Percentiles rank a stretch among this genome's conserved stretches.
Evolutionary conservation across 2,888 invertebrate species (phyloP).

Genomic region (Amaurobius ferox): DNA sequence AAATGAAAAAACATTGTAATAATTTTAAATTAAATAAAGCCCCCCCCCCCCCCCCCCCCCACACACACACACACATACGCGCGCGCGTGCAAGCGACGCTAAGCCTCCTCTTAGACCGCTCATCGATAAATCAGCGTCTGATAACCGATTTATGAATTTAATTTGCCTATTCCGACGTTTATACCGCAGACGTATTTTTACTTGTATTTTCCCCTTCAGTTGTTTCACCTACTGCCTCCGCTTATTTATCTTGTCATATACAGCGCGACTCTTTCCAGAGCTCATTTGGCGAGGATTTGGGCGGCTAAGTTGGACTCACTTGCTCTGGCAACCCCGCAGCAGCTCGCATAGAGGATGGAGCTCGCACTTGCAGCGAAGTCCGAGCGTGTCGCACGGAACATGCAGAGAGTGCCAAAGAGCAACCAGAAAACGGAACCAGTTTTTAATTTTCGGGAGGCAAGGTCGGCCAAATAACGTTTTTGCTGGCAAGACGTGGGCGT

Average conservation of each 20-base stretch:
- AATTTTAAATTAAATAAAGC: no score
- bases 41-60: no score
- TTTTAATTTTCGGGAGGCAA: slow-evolving; percentile 39
- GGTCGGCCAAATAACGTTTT: slow-evolving; percentile 54
- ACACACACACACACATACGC: no score
- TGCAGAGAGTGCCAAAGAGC: not conserved
- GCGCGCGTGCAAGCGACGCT: no score
- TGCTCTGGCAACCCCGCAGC: slow-evolving; percentile 16
- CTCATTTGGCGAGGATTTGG: not conserved
- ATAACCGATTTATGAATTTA: no score
- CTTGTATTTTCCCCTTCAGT: no score
- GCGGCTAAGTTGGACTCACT: not conserved
- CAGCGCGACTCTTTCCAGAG: not conserved
- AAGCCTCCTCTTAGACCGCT: no score
- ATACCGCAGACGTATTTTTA: no score
- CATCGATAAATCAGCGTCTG: no score
- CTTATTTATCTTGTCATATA: not conserved
- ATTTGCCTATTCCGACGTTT: no score
- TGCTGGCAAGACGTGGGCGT: slow-evolving; percentile 50
- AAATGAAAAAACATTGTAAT: no score
- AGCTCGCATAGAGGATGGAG: slow-evolving; percentile 21
- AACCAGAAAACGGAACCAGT: slow-evolving; percentile 38
- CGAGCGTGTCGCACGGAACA: slow-evolving; percentile 13
- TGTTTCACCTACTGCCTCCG: not conserved
- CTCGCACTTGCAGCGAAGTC: slow-evolving; percentile 49